Base-by-base conservation (phyloP, 2,113 vertebrate species). In the Saguinus midas region DNA sequence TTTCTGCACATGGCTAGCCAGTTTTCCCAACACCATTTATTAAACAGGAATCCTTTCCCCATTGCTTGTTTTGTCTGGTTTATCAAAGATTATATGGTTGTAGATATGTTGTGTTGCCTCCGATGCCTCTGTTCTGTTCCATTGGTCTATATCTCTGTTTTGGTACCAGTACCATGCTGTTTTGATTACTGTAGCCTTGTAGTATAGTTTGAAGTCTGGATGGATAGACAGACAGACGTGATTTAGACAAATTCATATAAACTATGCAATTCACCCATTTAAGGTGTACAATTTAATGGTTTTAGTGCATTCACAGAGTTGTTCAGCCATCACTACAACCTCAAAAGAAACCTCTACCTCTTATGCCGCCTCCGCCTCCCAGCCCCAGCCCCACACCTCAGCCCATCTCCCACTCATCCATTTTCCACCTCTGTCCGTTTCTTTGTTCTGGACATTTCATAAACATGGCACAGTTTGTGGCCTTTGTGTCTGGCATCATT, bases 231-330 rank as follows among this genome's bases (percentile, higher is more conserved):
- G 66, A 66, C 64, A 68, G 29, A n/a, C 32, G 3, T 68, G 17
- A 32, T 68, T 40, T 55, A 80, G 78, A 37, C 3, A 25, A 81
- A 23, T 8, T n/a, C 45, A 7, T 6, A 14, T 12, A 14, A 23
- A 13, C 10, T 6, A 5, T 12, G 21, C 11, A 13, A 1, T 4
- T 55, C 35, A 2, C 50, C 48, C 32, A n/a, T 12, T 37, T n/a
- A 23, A n/a, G 20, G 32, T 52, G 32, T 21, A 20, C 40, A 27
- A 6, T 14, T 8, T 12, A 43, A 43, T 75, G 73, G 20, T 37
- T 37, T 70, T 37, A 37, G 68, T 70, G 18, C 8, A 37, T n/a
- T 70, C n/a, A 72, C 40, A 45, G 73, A 45, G 73, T 16, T 75
- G 40, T 21, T 50, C 13, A 9, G 16, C 45, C 75, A 52, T 52